Evolutionary conservation across 2,797 vertebrate species (phyloP), one percentile per base, ranked within the genome.

Genomic region (Gallirallus australis): DNA sequence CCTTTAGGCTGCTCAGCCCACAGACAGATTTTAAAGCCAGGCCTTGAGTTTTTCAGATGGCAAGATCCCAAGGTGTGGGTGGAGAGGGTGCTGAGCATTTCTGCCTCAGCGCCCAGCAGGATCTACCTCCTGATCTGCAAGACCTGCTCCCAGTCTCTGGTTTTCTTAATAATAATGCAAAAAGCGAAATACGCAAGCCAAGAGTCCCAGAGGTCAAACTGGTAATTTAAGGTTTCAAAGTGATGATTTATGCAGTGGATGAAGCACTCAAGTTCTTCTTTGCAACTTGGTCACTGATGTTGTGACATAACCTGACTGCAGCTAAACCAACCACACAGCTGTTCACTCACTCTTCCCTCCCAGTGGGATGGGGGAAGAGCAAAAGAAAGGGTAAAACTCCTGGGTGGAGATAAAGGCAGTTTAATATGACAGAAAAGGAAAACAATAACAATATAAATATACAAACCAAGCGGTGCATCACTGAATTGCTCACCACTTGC

Each of bases 181-280:
- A 61, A 93, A 70, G 63, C 28, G 21, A 70, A 89, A 96, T 65
- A 61, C 5, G 35, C 78, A 93, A 84, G 66, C 70, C 59, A 84
- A 82, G 40, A 57, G 54, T 92, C 48, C 79, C 16, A 53, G 93
- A 93, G 61, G 88, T 85, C 75, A 31, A 83, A 47, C 5, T 3
- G 30, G 63, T 65, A 91, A 61, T 84, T 79, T 73, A 76, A 86
- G 86, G 31, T 91, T 96, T 86, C 75, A 83, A 89, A 93, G 52
- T 25, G 28, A 82, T 73, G 42, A 70, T 79, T 89, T 96, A 83
- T 73, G 69, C 60, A 82, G 68, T 14, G 63, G 48, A 53, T 56
- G 57, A 95, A 94, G 40, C 53, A 82, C 57, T 42, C 35, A 68
- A 54, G 59, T 48, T 40, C 40, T 71, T 92, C 82, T 86, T 88